Evolutionary conservation across 2,797 vertebrate species (phyloP), one percentile per base, ranked within the genome.

Genomic region (Diplodus puntazzo): DNA sequence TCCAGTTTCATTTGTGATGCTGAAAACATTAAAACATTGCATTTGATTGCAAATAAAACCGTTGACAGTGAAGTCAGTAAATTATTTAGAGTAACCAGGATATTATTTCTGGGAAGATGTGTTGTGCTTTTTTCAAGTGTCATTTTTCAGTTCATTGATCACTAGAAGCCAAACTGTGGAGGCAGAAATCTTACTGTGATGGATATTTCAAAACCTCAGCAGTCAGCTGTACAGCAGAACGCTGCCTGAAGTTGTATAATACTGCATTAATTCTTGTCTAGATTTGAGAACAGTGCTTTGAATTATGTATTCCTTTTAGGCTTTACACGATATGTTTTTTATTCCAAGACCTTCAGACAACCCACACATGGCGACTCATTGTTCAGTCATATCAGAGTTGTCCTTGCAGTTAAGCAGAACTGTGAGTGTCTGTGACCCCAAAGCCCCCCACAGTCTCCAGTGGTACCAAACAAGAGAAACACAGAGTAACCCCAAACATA

Each of bases 111-210:
- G n/a, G 12, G 63, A 68, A 79, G 27, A 62, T 13, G 42, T 50
- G 49, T n/a, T 25, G 25, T 52, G 55, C 13, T 49, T 55, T 48
- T 48, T 65, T 39, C 30, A 43, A 21, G 46, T 46, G 55, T 57
- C 11, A 27, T 82, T 66, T 82, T 55, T 71, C 14, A 60, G 11
- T 65, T 55, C 8, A 18, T 48, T 65, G n/a, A 69, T 23, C 49
- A 43, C 14, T 12, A 16, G n/a, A 57, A 48, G 23, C 11, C 30
- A 59, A 68, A 67, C 23, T 53, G 48, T 18, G 13, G 16, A 11
- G 54, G 16, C 21, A 73, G 30, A 54, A 60, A 60, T 78, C 66
- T 23, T 20, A 45, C 34, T 39, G 17, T 27, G 53, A 52, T 34
- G 30, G 25, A 11, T 25, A 58, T 73, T 83, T 23, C 13, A 39